Conservation (phyloP, 1,140 invertebrate species). For the Apocrypta bakeri region DNA sequence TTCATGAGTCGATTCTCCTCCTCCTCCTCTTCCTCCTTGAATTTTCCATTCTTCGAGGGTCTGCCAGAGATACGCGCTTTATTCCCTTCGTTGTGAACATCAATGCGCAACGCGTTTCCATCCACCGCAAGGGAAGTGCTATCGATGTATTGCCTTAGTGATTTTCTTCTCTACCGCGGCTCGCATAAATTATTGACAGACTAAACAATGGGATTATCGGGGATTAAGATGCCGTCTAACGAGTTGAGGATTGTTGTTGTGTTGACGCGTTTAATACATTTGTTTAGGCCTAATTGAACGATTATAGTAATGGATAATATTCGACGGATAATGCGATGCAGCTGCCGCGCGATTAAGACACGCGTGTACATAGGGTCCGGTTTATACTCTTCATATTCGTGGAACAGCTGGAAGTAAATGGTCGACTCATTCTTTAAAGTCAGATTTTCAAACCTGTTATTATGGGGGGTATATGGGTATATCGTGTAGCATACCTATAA, state of each 20-base stretch:
- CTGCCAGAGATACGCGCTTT: background rate
- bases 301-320: background rate
- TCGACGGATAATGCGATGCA: background rate
- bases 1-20: conserved; percentile 54
- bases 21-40: conserved; percentile 29
- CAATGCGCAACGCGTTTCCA: background rate
- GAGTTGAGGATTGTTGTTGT: background rate
- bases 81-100: background rate
- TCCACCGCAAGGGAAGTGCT: background rate
- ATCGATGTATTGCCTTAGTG: background rate
- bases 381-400: background rate
- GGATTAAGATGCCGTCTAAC: background rate
- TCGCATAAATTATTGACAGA: conserved; percentile 5
- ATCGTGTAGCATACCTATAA: no score
- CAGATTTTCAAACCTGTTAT: conserved; percentile 2
- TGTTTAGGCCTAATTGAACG: background rate
- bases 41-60: background rate
- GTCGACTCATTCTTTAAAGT: background rate
- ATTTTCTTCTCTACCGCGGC: background rate
- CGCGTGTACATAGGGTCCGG: background rate
- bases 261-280: background rate
- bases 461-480: background rate
- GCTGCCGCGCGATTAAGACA: background rate
- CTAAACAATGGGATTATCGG: conserved; percentile 32
- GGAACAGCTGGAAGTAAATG: background rate